phyloP scores from a whole-genome alignment of 2,888 invertebrate genomes.

The Eucera pruinosa region DNA sequence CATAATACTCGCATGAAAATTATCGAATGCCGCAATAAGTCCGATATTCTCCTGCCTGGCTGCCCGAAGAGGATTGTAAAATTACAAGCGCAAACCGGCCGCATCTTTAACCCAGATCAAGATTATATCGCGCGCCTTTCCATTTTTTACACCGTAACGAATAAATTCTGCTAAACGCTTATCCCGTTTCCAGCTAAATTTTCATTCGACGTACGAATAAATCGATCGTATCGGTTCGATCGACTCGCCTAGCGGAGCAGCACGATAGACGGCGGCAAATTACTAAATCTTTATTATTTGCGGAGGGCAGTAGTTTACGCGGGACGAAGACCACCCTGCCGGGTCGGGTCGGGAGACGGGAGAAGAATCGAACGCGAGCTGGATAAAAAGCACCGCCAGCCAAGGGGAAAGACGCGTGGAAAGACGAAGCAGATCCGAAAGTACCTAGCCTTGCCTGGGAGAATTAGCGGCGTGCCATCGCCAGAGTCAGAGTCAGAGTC shows the following conservation, averaged over 20 bases:
- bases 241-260: too few species aligned
- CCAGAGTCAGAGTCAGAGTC: too few species aligned
- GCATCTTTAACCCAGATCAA: constrained; percentile 50
- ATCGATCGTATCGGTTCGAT: constrained; percentile 10
- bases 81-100: constrained; percentile 39
- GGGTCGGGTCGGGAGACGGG: too few species aligned
- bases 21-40: constrained; percentile 42
- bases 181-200: constrained; percentile 7
- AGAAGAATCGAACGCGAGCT: too few species aligned
- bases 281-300: constrained; percentile 16
- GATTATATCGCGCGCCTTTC: constrained; percentile 37
- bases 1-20: constrained; percentile 38
- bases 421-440: constrained; percentile 39
- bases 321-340: background rate
- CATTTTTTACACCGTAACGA: constrained; percentile 26
- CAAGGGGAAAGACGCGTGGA: constrained; percentile 19
- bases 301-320: constrained; percentile 8
- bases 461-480: constrained; percentile 34
- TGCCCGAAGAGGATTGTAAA: constrained; percentile 38
- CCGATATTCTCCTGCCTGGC: constrained; percentile 20
- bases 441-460: constrained; percentile 49
- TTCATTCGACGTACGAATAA: background rate
- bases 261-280: background rate
- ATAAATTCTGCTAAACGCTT: constrained; percentile 36
- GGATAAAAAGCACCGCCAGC: too few species aligned